Evolutionary conservation across 2,113 vertebrate genomes (phyloP).

Genomic region (Vidua macroura): DNA sequence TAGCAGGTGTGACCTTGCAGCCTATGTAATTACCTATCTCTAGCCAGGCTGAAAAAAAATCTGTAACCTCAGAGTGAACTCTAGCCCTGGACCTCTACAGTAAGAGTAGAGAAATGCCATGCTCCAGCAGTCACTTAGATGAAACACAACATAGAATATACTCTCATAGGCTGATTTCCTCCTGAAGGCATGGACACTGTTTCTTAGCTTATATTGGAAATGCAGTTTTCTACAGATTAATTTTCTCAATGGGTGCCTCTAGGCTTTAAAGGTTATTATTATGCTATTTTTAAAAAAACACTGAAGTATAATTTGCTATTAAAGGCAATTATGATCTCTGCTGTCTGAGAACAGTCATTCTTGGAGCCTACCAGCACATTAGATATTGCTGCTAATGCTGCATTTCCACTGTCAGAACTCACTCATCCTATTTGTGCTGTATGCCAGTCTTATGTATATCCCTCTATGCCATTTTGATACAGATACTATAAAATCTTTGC

Average conservation of each 20-base stretch:
- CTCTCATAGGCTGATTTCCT: not conserved
- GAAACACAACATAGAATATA: not conserved
- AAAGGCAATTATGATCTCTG: not conserved
- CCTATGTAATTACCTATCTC: not conserved
- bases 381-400: not conserved
- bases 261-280: not conserved
- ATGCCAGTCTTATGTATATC: not conserved
- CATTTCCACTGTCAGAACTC: not conserved
- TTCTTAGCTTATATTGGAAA: not conserved
- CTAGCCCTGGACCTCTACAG: not conserved
- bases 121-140: not conserved
- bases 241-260: not conserved
- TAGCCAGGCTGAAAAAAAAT: not conserved
- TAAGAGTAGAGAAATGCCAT: not conserved
- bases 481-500: not conserved
- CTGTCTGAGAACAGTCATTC: not conserved
- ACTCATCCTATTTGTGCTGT: not conserved
- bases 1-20: not conserved
- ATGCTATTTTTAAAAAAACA: not conserved
- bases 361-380: not conserved
- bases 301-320: not conserved
- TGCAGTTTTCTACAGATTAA: not conserved
- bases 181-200: not conserved
- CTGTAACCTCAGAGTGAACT: constrained; percentile 20
- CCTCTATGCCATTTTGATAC: rapidly evolving